Evolutionary conservation across 2,113 vertebrate genomes (phyloP), one percentile per base, ranked within the genome.

Genomic region (Uria aalge): DNA sequence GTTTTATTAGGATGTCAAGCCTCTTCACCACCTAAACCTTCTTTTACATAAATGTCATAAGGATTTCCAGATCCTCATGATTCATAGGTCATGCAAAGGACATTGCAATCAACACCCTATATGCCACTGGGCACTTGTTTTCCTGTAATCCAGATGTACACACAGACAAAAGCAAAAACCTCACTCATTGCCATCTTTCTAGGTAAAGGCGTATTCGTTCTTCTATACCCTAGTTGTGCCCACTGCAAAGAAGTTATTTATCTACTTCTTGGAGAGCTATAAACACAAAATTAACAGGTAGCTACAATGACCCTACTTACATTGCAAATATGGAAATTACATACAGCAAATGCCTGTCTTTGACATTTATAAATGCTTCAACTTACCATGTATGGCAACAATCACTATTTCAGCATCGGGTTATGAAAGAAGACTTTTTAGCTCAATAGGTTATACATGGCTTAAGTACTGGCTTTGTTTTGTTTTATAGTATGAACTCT

Each of bases 361-460:
- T 64, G 45, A 89, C 84, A 91, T 94, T 97, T 95, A 68, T 53
- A 95, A 89, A 95, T 76, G 86, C 84, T 89, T 82, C 69, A 57
- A 64, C 53, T 79, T 89, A 63, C 63, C 38, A 47, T 8, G 18
- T 66, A 92, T 13, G 45, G 48, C 40, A 95, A 79, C 77, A 93
- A 81, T 64, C 74, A n/a, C 71, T 81, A 85, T 34, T 93, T 76
- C 85, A 93, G 85, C 87, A 79, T 0, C 63, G 43, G 30, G 56
- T 71, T 91, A 92, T 30, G 41, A 89, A 91, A 76, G 24, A 71
- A 64, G 66, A 84, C 66, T 69, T 96, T 89, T 75, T 74, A 92
- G 85, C 66, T 91, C 71, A 53, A 69, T 72, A 90, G 69, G 85
- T 94, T 48, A 53, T 17, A 67, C 15, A 20, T 6, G 56, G 40